Base-by-base conservation (phyloP, 2,113 vertebrate genomes). In the Larimichthys crocea region DNA sequence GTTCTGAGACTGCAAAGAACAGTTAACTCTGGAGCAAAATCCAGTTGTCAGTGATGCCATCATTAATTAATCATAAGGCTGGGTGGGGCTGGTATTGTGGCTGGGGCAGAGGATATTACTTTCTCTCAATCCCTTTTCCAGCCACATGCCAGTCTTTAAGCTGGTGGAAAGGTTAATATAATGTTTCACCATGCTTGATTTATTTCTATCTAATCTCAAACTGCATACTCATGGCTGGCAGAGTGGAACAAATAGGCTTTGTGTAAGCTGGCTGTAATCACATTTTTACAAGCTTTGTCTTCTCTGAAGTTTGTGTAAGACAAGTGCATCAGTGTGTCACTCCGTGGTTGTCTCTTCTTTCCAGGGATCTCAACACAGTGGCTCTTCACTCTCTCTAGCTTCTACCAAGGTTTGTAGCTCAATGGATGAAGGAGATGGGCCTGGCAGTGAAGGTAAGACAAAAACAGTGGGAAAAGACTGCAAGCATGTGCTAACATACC, bases 351-450 rank as follows among this genome's bases (percentile, higher is more conserved):
- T 91, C 44, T 65, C 60, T 57, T 89, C 50, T 92, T 88, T 89
- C 67, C 92, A 99, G 98, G 96, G 98, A 76, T 98, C 98, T 82
- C 98, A 97, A 26, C 96, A 99, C 94, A 97, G 97, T 57, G 96
- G 98, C 77, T 99, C 98, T 53, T 99, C 98, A 76, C 97, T 98
- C 79, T 99, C 98, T 71, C 94, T 99, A 81, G 97, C 98, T 8
- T 99, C 97, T 74, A 99, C 97, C 83, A 99, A 99, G 94, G 97
- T 99, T 48, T 99, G 98, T 95, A 97, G 97, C 93, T 99, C 98
- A 5, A 98, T 99, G 97, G 98, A 99, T 66, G 98, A 99, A 85
- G 97, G 96, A 1, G 97, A 99, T 10, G 97, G 96, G 40, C 95
- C 95, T 14, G 93, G 95, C 84, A 93, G 88, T 83, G 98, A 99